Evolutionary conservation across 1,140 invertebrate species (phyloP), one percentile per base, ranked within the genome.

Genomic region (Thereuonema tuberculata): DNA sequence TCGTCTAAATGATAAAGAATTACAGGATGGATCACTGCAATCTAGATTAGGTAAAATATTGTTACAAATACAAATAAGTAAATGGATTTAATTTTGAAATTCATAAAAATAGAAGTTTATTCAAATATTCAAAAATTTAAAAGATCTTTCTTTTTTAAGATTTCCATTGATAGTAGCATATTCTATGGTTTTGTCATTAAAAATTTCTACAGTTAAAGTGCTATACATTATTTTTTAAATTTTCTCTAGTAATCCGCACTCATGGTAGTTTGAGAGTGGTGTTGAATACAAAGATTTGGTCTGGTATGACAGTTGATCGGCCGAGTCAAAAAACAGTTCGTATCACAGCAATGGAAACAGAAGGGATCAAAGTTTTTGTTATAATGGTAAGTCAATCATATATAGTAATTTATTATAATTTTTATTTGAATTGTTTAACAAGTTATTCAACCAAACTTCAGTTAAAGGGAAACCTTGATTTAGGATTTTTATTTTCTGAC

Each of bases 221-320:
- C 17, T 37, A 9, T 37, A 9, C 17, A 5, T 17, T 17, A 5
- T 37, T 37, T 37, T 37, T 37, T 37, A n/a, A n/a, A n/a, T 37
- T 37, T 9, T 37, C 17, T 17, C 5, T 37, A 76, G 87, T 96
- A 1, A 88, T 93, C 68, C 79, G 93, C 52, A 88, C 86, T 15
- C 80, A 86, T 23, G 93, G 93, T 20, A 92, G 86, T 62, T 80
- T 94, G 57, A 80, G 90, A 62, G 81, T 97, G 55, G 83, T 95
- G 66, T 76, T 98, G 17, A 98, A 97, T 72, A 94, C 93, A 25
- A 94, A 94, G 76, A 82, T 86, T 43, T 96, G 90, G 89, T 79
- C 86, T 2, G 92, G 85, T 46, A 97, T 97, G 93, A 84, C 85
- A 3, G 83, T 88, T 1, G 88, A 95, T 67, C 80, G 83, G 62